Conservation (phyloP, 2,888 invertebrate genomes). For the Eucriotettix oculatus region DNA sequence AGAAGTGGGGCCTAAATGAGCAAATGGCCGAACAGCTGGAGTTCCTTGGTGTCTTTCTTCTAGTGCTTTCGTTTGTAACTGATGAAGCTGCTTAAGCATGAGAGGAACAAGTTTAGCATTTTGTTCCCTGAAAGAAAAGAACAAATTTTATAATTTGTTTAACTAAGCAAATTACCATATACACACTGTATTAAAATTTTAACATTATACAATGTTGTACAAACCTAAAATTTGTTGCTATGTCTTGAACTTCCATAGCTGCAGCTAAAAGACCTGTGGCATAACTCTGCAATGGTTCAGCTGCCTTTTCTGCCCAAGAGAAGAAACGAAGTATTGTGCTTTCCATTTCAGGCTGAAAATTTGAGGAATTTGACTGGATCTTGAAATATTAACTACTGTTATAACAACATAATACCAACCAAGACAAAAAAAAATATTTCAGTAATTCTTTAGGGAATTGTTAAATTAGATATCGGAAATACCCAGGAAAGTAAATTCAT, state of each 20-base stretch:
- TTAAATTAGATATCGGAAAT: too few relatives aligned
- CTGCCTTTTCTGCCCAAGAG: conserved; percentile 74
- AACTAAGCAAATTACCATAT: background rate
- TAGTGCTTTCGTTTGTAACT: conserved; percentile 41
- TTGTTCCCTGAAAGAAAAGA: conserved; percentile 46
- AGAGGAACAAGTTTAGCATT: conserved; percentile 76
- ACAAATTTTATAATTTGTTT: background rate
- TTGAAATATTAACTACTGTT: background rate
- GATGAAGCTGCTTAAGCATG: conserved; percentile 68
- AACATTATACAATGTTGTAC: background rate
- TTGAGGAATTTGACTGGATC: background rate
- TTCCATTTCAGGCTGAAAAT: conserved; percentile 51
- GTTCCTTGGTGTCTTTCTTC: conserved; percentile 21
- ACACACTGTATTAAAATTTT: background rate
- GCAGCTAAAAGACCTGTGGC: conserved; percentile 86
- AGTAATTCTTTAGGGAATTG: too few relatives aligned
- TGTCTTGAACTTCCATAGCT: conserved; percentile 93
- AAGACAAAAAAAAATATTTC: too few relatives aligned
- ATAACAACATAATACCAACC: too few relatives aligned
- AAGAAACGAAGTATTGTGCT: conserved; percentile 70
- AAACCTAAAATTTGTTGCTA: conserved; percentile 68
- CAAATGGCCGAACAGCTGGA: conserved; percentile 33
- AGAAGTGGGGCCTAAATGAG: conserved; percentile 28
- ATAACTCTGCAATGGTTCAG: conserved; percentile 85
- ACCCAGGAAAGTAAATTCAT: too few relatives aligned